phyloP scores from a whole-genome alignment of 2,113 vertebrate species.

The Brienomyrus longianalis region DNA sequence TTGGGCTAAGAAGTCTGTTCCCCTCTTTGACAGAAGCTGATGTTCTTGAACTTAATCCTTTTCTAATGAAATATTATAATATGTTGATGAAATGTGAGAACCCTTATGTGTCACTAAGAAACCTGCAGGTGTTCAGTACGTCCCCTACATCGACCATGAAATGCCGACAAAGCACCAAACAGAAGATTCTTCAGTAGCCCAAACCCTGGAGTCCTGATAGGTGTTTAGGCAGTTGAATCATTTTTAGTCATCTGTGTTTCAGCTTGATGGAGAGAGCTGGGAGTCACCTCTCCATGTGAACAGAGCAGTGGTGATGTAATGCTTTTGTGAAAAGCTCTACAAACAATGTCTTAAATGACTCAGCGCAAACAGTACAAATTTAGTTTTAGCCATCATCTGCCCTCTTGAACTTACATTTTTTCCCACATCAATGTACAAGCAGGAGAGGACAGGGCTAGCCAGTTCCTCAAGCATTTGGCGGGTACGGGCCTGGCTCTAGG shows the following conservation, averaged over 20 bases:
- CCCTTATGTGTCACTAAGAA: not conserved
- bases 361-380: not conserved
- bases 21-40: not conserved
- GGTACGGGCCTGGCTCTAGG: not conserved
- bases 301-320: not conserved
- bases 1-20: not conserved
- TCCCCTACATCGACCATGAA: not conserved
- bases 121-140: not conserved
- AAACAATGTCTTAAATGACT: not conserved
- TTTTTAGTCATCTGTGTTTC: conserved; percentile 33
- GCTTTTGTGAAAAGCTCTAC: not conserved
- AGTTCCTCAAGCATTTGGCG: not conserved
- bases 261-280: not conserved
- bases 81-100: not conserved
- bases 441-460: not conserved
- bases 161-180: not conserved
- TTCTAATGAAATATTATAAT: not conserved
- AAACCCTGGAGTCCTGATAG: conserved; percentile 5
- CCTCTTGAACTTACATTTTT: not conserved
- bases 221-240: conserved; percentile 39
- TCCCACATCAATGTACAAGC: not conserved
- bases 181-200: conserved; percentile 17
- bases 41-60: not conserved
- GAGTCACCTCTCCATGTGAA: conserved; percentile 14
- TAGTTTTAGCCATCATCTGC: too few species aligned